Evolutionary conservation across 1,140 invertebrate species (phyloP).

Genomic region (Armadillidium nasatum): DNA sequence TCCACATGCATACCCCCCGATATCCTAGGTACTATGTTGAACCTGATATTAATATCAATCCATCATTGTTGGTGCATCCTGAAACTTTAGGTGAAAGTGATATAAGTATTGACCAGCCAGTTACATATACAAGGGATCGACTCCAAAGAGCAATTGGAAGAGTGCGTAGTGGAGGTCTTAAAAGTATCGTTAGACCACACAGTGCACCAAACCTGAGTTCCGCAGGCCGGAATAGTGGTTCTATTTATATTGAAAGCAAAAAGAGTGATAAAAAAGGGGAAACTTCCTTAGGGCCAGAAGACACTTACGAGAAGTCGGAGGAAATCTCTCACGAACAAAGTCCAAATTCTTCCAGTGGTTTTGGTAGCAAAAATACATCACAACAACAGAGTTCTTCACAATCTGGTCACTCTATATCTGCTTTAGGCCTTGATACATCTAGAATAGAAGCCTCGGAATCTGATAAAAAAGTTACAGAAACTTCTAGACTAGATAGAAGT

Average conservation of each 20-base stretch:
- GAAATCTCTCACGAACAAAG: conserved; percentile 77
- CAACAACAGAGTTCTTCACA: conserved; percentile 67
- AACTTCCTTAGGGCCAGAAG: neutral
- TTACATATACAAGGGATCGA: conserved; percentile 52
- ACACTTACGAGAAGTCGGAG: conserved; percentile 45
- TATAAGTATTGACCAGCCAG: conserved; percentile 47
- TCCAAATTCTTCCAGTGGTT: conserved; percentile 72
- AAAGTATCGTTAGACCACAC: conserved; percentile 39
- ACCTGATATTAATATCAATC: conserved; percentile 33
- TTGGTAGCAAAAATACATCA: conserved; percentile 86
- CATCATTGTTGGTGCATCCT: conserved; percentile 5
- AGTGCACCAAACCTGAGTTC: conserved; percentile 40
- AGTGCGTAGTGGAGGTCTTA: conserved; percentile 48
- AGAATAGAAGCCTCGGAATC: conserved; percentile 59
- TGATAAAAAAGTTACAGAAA: conserved; percentile 60
- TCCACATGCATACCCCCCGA: conserved; percentile 24
- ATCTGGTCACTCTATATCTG: conserved; percentile 45
- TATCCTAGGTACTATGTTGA: conserved; percentile 26
- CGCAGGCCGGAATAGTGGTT: conserved; percentile 28
- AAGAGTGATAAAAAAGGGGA: neutral
- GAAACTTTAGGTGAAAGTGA: conserved; percentile 38
- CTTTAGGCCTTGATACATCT: conserved; percentile 59
- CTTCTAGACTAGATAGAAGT: conserved; percentile 45
- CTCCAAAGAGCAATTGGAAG: conserved; percentile 51
- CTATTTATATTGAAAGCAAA: conserved; percentile 19